Base-by-base conservation (phyloP, 2,113 vertebrate species). In the Propithecus coquereli region DNA sequence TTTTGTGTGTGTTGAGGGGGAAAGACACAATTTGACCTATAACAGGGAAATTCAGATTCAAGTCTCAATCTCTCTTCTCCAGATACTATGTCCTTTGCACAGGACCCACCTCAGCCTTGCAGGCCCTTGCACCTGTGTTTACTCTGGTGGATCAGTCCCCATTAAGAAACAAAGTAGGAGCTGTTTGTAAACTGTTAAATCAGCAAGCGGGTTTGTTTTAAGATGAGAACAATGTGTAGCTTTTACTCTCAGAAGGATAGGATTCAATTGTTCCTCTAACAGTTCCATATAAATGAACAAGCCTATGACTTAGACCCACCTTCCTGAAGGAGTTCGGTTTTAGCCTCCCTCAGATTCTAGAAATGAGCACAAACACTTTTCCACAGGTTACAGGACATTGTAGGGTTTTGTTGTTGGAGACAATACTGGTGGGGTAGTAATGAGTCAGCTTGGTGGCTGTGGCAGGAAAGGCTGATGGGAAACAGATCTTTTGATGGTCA, bases 401-500 rank as follows among this genome's bases (percentile, higher is more conserved):
- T 83, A 85, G 77, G 73, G 10, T 76, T 93, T 87, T 96, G 92
- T 87, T 92, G 77, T 79, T 96, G 87, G 94, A 93, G 82, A 76
- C 82, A 71, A 80, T 63, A 80, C 63, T 88, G 66, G 65, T 34
- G 52, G 40, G 54, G 61, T 71, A 79, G 50, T 66, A 71, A 87
- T 96, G 97, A 95, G 81, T 95, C 92, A 94, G 63, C 70, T 87
- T 74, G 57, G 87, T 88, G 87, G 68, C 90, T 91, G 57, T 77
- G 86, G 76, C 94, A 87, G 92, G 93, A 96, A 95, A 94, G 87
- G 77, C 68, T 90, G 74, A 50, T 95, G 79, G 94, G 91, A 81
- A 95, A 89, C 8, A 12, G 77, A 71, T 91, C 71, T 71, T 94
- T 85, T 63, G 80, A 61, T 90, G 80, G 45, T 81, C 61, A 86